Percentiles rank a stretch among this genome's conserved stretches.
phyloP scores from a whole-genome alignment of 2,888 invertebrate species.

The Athetis lepigone region DNA sequence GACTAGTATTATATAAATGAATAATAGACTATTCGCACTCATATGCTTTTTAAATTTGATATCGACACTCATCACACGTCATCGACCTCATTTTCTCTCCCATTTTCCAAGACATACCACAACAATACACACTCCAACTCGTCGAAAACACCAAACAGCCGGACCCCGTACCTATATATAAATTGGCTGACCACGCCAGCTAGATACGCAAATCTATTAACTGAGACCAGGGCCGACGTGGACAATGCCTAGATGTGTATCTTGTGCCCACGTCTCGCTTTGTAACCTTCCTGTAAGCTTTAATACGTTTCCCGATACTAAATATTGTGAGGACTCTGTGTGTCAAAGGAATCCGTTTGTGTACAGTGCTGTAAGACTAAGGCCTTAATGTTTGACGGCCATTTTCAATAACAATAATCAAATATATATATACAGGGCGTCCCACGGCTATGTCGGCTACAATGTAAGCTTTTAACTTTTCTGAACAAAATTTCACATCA shows the following conservation, averaged over 20 bases:
- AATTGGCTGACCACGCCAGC: constrained; percentile 28
- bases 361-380: neutral
- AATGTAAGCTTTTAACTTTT: too few relatives aligned
- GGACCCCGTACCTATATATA: constrained; percentile 17
- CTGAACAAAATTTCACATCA: too few relatives aligned
- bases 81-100: too few relatives aligned
- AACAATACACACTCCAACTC: neutral
- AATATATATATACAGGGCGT: too few relatives aligned
- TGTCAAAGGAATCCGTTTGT: constrained; percentile 40
- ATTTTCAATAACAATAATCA: too few relatives aligned
- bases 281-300: constrained; percentile 53
- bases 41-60: too few relatives aligned
- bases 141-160: constrained; percentile 17
- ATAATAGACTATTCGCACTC: too few relatives aligned
- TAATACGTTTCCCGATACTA: constrained; percentile 43
- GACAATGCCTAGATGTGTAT: constrained; percentile 70
- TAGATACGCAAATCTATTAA: constrained; percentile 69
- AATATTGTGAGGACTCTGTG: constrained; percentile 36
- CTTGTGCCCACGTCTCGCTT: constrained; percentile 65
- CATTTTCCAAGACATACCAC: neutral
- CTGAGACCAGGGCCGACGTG: constrained; percentile 57
- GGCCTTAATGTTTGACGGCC: too few relatives aligned
- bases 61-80: too few relatives aligned
- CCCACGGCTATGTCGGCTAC: too few relatives aligned
- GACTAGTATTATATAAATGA: too few relatives aligned